Percentiles rank a stretch among this genome's conserved stretches.
These are phyloP conservation scores for Lasioglossum albipes DNA, from an alignment of 1,140 invertebrate genomes.

Conservation along the genomic window DNA sequence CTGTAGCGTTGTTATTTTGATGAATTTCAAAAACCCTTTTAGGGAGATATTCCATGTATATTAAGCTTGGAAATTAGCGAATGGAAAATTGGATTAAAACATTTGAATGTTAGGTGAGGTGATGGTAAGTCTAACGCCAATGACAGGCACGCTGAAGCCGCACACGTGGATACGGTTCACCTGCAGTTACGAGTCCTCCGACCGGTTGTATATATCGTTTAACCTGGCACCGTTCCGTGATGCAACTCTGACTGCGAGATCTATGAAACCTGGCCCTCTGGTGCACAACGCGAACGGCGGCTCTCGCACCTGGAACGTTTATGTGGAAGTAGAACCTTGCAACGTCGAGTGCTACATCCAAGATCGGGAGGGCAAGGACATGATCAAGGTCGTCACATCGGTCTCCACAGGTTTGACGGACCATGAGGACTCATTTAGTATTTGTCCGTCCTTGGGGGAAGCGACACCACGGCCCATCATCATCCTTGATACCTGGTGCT, in stretches of 20 bases:
- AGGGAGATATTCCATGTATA: too few relatives aligned
- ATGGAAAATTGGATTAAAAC: too few relatives aligned
- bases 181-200: constrained; percentile 79
- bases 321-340: constrained; percentile 60
- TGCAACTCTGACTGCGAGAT: constrained; percentile 60
- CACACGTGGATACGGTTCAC: constrained; percentile 76
- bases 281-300: constrained; percentile 56
- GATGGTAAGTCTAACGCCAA: constrained; percentile 80
- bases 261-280: constrained; percentile 34
- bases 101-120: constrained; percentile 73
- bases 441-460: constrained; percentile 65
- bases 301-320: constrained; percentile 61
- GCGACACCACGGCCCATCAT: constrained; percentile 14
- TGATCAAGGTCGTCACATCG: constrained; percentile 70
- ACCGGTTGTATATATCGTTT: constrained; percentile 77
- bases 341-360: constrained; percentile 68
- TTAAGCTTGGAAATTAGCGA: too few relatives aligned
- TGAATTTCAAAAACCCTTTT: too few relatives aligned
- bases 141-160: constrained; percentile 71
- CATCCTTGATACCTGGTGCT: neutral
- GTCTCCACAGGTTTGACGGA: constrained; percentile 74
- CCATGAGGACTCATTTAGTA: constrained; percentile 51
- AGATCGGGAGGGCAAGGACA: constrained; percentile 61
- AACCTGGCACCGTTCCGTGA: constrained; percentile 64
- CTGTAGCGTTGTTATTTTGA: too few relatives aligned